Percentiles rank a stretch among this genome's conserved stretches.
phyloP scores from a whole-genome alignment of 2,888 invertebrate species.

The Epinotia demarniana region DNA sequence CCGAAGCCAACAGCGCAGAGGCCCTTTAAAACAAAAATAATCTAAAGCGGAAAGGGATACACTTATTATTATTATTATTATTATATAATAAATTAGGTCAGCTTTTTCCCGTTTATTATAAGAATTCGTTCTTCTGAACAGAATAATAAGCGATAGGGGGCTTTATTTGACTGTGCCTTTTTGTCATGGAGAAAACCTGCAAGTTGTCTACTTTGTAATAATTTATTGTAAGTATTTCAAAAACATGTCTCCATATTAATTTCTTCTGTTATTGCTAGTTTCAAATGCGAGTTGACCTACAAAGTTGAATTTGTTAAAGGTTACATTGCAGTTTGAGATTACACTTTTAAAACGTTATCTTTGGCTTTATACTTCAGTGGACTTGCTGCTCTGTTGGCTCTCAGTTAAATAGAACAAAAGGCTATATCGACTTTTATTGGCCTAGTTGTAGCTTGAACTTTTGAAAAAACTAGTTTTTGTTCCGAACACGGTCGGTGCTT shows the following conservation, averaged over 20 bases:
- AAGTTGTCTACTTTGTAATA: neutral
- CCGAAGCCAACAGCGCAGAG: no score
- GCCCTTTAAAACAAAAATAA: no score
- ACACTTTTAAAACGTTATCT: conserved; percentile 2
- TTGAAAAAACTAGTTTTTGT: conserved; percentile 5
- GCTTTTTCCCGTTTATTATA: no score
- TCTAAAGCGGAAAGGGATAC: no score
- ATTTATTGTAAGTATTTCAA: neutral
- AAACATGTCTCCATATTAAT: neutral
- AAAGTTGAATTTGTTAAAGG: neutral
- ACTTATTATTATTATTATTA: no score
- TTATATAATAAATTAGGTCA: no score
- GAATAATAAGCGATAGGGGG: neutral
- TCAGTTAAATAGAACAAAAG: conserved; percentile 12
- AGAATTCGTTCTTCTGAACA: no score
- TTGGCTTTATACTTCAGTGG: conserved; percentile 1
- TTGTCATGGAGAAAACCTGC: neutral
- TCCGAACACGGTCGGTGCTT: conserved; percentile 9
- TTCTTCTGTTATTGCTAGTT: neutral
- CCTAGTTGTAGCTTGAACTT: conserved; percentile 1
- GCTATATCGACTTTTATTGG: conserved; percentile 12
- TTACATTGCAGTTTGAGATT: neutral
- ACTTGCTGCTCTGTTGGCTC: neutral
- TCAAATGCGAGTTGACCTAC: neutral
- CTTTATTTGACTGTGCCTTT: neutral